Base-by-base conservation (phyloP, 2,888 invertebrate species). In the Ashinkailepas kermadecensis region DNA sequence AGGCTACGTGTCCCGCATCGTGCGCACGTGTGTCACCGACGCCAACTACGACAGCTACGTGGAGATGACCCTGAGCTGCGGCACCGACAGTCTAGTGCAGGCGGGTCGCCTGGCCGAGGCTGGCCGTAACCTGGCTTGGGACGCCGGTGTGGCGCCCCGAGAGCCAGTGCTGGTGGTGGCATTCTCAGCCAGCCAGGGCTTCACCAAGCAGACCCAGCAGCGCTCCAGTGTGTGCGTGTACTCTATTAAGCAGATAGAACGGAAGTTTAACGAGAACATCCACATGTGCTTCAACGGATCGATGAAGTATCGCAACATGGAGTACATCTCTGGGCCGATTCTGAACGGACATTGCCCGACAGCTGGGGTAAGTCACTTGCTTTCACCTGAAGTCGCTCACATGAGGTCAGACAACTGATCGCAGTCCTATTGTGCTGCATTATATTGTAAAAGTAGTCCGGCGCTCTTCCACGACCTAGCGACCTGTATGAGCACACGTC, bases 231-330 rank as follows among this genome's bases (percentile, higher is more conserved):
- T 98, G 86, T 99, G 99, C 89, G 91, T 97, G 79, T 99, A 94
- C 88, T 94, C 96, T 82, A 89, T 98, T 84, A 92, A 93, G 86
- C 94, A 95, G 84, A 95, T 97, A 86, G 95, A 96, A 87, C 92
- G 93, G 85, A 94, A 94, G 87, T 98, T 99, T 88, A 95, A 95
- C 87, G 95, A 96, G 88, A 98, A 97, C 89, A 96, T 98, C 86
- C 96, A 97, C 87, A 94, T 95, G 92, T 99, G 98, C 89, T 97
- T 97, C 87, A 95, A 96, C 88, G 97, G 97, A 62, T 94, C 94
- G 85, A 94, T 94, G 84, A 95, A 94, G 87, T 94, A 95, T 87
- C 92, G 97, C 78, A 95, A 94, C 86, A 93, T 95, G 92, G 95
- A 93, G 25, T 95, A 95, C 88, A 93, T 95, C 87, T 96, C 95